Conservation (phyloP, 2,888 invertebrate genomes). For the Stomorhina lunata region DNA sequence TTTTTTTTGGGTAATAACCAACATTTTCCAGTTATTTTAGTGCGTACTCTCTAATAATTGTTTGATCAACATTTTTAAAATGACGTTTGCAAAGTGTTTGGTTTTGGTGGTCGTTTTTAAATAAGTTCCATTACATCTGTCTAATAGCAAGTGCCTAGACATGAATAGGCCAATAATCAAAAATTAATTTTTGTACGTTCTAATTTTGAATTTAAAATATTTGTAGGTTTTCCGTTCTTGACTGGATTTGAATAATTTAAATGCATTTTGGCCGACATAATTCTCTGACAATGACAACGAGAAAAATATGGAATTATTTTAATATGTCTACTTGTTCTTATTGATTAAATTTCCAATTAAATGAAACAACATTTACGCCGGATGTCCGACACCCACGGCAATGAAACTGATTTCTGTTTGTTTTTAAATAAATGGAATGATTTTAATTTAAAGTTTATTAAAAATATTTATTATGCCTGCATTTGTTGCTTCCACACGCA, state of each 20-base stretch:
- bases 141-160: too few relatives aligned
- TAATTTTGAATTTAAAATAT: background rate
- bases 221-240: background rate
- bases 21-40: background rate
- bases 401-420: background rate
- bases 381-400: slow-evolving; percentile 51
- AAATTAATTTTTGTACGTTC: background rate
- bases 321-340: background rate
- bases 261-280: background rate
- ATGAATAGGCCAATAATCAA: background rate
- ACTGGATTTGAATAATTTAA: background rate
- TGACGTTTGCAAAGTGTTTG: background rate
- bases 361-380: background rate
- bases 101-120: background rate
- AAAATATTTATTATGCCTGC: background rate
- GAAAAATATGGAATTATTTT: background rate
- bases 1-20: background rate
- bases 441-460: too few relatives aligned
- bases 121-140: too few relatives aligned
- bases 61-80: background rate
- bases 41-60: slow-evolving; percentile 12
- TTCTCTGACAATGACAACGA: background rate
- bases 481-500: background rate
- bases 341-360: slow-evolving; percentile 1
- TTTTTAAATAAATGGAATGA: slow-evolving; percentile 9